phyloP scores from a whole-genome alignment of 2,113 vertebrate species.

The Elephantulus edwardii region DNA sequence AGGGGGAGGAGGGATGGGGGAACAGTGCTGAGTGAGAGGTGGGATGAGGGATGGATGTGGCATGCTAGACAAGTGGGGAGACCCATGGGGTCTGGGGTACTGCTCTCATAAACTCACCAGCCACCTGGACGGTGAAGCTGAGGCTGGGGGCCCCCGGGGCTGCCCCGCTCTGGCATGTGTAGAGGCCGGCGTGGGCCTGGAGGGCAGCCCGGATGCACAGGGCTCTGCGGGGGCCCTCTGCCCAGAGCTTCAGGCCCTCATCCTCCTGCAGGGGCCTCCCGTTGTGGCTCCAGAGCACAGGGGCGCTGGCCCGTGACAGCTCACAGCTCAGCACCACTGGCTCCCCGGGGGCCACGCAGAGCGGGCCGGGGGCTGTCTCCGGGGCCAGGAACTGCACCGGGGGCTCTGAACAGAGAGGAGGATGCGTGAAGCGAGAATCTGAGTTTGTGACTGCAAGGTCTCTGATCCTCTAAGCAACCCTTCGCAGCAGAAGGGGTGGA shows the following conservation, averaged over 20 bases:
- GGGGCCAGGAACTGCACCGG: slow-evolving; percentile 83
- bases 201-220: slow-evolving; percentile 84
- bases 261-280: slow-evolving; percentile 81
- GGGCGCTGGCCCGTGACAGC: slow-evolving; percentile 81
- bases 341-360: slow-evolving; percentile 76
- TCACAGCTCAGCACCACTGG: slow-evolving; percentile 84
- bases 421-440: too few relatives aligned
- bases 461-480: too few relatives aligned
- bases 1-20: neutral
- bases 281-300: slow-evolving; percentile 78
- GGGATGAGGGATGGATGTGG: neutral
- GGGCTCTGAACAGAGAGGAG: slow-evolving; percentile 73
- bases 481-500: too few relatives aligned
- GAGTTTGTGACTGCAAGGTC: too few relatives aligned
- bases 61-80: neutral
- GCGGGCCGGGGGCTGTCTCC: slow-evolving; percentile 34
- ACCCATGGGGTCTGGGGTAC: neutral
- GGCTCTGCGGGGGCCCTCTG: slow-evolving; percentile 84
- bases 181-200: slow-evolving; percentile 87
- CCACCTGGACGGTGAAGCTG: slow-evolving; percentile 90
- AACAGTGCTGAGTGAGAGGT: neutral
- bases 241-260: slow-evolving; percentile 83
- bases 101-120: slow-evolving; percentile 83
- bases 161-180: slow-evolving; percentile 86
- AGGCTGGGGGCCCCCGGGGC: slow-evolving; percentile 81